These are phyloP conservation scores for Pteromalus puparum DNA, from an alignment of 1,140 invertebrate species.

Conservation along the genomic window DNA sequence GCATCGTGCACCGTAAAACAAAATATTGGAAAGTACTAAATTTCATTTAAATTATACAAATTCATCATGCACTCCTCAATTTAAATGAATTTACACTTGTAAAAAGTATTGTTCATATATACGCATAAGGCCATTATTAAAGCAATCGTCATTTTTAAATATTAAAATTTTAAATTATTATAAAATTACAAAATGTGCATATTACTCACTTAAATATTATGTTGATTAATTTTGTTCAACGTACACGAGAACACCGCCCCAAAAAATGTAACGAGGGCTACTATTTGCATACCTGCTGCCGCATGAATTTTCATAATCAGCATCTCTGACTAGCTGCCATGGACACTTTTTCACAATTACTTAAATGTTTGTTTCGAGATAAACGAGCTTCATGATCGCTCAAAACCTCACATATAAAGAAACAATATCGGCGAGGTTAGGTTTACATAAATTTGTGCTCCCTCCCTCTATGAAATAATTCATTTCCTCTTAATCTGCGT, in stretches of 20 bases:
- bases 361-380: conserved; percentile 14
- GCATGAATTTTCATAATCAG: background rate
- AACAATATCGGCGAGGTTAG: conserved; percentile 26
- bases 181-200: conserved; percentile 32
- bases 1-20: conserved; percentile 24
- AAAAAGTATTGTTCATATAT: conserved; percentile 22
- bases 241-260: background rate
- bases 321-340: conserved; percentile 62
- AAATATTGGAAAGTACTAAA: conserved; percentile 23
- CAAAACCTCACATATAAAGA: background rate
- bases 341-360: conserved; percentile 43
- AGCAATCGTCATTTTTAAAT: conserved; percentile 4
- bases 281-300: conserved; percentile 20
- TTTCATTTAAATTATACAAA: conserved; percentile 15
- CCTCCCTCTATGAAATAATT: conserved; percentile 15
- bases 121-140: background rate
- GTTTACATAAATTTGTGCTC: background rate
- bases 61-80: background rate
- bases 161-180: conserved; percentile 32
- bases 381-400: background rate
- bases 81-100: background rate
- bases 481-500: background rate
- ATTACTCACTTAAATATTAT: conserved; percentile 17
- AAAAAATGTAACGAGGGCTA: conserved; percentile 14
- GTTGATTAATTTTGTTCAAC: conserved; percentile 5